A percentile compares a stretch with the other conserved stretches of the same genome.
Evolutionary conservation across 2,888 invertebrate genomes (phyloP).

Genomic region (Tuberolachnus salignus): DNA sequence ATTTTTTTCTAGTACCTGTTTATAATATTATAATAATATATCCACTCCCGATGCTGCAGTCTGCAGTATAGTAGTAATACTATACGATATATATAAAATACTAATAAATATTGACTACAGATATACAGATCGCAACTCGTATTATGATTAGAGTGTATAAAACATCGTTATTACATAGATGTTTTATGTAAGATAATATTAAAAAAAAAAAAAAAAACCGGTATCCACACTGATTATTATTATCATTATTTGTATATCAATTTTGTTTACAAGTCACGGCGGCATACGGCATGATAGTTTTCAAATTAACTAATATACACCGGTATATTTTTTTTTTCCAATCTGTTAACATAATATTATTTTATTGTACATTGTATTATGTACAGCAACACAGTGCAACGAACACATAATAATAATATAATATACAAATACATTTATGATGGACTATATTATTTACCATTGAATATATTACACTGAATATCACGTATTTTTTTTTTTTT

Average conservation of each 20-base stretch:
- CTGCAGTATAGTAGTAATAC: too few species aligned
- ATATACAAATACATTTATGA: too few species aligned
- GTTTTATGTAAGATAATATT: background rate
- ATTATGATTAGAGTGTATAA: background rate
- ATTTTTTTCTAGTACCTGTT: too few species aligned
- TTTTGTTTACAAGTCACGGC: constrained; percentile 20
- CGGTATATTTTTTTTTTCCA: background rate
- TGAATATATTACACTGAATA: too few species aligned
- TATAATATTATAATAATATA: too few species aligned
- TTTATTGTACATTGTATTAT: background rate
- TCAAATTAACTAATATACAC: constrained; percentile 1
- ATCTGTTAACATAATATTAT: background rate
- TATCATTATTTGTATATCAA: constrained; percentile 11
- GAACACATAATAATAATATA: background rate
- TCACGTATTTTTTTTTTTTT: too few species aligned
- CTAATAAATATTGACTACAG: too few species aligned
- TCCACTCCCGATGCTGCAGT: too few species aligned
- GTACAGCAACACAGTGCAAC: background rate
- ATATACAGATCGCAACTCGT: background rate
- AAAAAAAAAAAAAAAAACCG: too few species aligned
- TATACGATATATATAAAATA: too few species aligned
- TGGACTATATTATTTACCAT: too few species aligned
- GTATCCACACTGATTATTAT: constrained; percentile 5
- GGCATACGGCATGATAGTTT: background rate
- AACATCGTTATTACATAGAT: constrained; percentile 28